These are phyloP conservation scores for Rattus rattus DNA, from an alignment of 2,113 vertebrate species.

Conservation along the genomic window DNA sequence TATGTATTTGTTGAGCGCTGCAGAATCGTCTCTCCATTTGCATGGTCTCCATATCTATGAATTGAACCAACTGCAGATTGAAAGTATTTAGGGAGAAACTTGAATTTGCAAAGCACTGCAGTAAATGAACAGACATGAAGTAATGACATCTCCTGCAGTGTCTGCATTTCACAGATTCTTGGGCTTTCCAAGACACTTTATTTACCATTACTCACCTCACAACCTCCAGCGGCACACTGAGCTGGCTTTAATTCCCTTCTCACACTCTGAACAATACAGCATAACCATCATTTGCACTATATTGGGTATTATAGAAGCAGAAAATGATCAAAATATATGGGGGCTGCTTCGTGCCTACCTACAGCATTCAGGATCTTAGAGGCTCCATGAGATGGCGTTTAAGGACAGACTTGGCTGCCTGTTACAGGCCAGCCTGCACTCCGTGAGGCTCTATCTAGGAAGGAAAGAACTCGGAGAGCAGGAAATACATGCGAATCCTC, in stretches of 20 bases:
- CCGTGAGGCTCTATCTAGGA: background rate
- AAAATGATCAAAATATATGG: background rate
- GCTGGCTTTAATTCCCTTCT: background rate
- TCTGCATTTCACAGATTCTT: background rate
- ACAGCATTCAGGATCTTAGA: background rate
- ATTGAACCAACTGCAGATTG: background rate
- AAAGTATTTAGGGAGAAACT: background rate
- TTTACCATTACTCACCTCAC: background rate
- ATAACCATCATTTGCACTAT: background rate
- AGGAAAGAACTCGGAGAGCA: background rate
- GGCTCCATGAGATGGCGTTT: background rate
- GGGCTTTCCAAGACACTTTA: background rate
- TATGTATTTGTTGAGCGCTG: background rate
- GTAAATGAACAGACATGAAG: background rate
- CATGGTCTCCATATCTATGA: background rate
- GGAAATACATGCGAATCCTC: background rate
- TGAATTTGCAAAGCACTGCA: background rate
- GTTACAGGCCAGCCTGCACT: background rate
- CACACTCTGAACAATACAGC: background rate
- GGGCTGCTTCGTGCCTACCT: background rate
- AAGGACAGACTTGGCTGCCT: background rate
- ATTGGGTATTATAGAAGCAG: background rate
- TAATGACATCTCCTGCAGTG: background rate
- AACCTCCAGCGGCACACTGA: background rate
- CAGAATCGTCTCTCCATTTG: background rate